These are phyloP conservation scores for Orgyia antiqua DNA, from an alignment of 2,888 invertebrate species.

Conservation along the genomic window DNA sequence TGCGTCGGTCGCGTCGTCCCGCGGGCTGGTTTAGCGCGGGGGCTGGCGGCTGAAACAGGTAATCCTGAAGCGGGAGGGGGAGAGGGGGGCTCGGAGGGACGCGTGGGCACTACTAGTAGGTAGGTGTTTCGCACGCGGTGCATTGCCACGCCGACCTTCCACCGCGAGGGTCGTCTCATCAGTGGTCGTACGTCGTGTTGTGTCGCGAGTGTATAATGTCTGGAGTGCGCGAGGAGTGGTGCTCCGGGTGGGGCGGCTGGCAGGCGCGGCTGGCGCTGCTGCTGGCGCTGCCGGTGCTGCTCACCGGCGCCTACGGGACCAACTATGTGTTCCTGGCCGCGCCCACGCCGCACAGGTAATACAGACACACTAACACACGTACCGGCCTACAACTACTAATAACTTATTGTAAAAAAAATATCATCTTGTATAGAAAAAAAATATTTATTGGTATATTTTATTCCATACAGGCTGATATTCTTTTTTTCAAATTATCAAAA, in stretches of 20 bases:
- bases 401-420: no score
- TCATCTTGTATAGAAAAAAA: no score
- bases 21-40: constrained; percentile 20
- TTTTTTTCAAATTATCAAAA: no score
- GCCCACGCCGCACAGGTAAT: constrained; percentile 58
- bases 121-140: not conserved
- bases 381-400: no score
- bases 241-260: constrained; percentile 60
- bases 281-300: constrained; percentile 64
- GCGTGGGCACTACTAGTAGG: constrained; percentile 1
- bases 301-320: constrained; percentile 64
- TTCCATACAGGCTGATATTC: no score
- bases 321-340: constrained; percentile 71
- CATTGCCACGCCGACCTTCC: not conserved
- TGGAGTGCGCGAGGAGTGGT: constrained; percentile 42
- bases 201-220: constrained; percentile 13
- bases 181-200: not conserved
- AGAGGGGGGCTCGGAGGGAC: constrained; percentile 8
- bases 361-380: not conserved
- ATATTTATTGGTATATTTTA: no score
- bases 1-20: constrained; percentile 13
- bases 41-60: constrained; percentile 18
- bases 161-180: not conserved
- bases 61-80: constrained; percentile 25
- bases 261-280: constrained; percentile 61